These are phyloP conservation scores for Orthosia gothica DNA, from an alignment of 2,888 invertebrate genomes.

Conservation along the genomic window DNA sequence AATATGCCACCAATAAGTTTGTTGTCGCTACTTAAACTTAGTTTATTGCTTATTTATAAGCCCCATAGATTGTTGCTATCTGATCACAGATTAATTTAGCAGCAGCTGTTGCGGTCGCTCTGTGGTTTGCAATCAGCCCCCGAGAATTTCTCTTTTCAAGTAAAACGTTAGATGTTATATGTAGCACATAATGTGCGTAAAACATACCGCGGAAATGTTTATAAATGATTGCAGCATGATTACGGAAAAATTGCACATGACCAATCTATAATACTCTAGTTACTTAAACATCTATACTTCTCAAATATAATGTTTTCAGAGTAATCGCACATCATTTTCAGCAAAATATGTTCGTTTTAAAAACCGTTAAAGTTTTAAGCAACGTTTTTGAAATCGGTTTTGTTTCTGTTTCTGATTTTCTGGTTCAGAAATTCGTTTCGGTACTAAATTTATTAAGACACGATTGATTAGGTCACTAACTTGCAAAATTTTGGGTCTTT, in stretches of 20 bases:
- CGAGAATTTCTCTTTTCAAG: conserved; percentile 66
- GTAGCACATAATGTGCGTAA: conserved; percentile 45
- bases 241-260: conserved; percentile 60
- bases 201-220: conserved; percentile 58
- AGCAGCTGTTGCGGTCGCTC: conserved; percentile 61
- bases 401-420: conserved; percentile 49
- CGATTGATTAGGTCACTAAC: conserved; percentile 41
- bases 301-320: conserved; percentile 35
- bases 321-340: conserved; percentile 16
- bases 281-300: conserved; percentile 38
- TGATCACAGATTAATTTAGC: conserved; percentile 60
- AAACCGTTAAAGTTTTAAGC: conserved; percentile 35
- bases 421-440: conserved; percentile 54
- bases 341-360: conserved; percentile 26
- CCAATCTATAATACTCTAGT: conserved; percentile 58
- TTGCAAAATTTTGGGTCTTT: conserved; percentile 47
- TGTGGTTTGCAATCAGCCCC: conserved; percentile 71
- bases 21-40: conserved; percentile 56
- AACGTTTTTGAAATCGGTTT: conserved; percentile 56
- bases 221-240: conserved; percentile 50
- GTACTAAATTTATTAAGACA: conserved; percentile 59
- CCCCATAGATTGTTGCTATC: conserved; percentile 56
- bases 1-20: conserved; percentile 65
- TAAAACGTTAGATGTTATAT: conserved; percentile 62
- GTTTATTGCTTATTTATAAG: conserved; percentile 68